Base-by-base conservation (phyloP, 2,113 vertebrate genomes). In the Lucifuga dentata region DNA sequence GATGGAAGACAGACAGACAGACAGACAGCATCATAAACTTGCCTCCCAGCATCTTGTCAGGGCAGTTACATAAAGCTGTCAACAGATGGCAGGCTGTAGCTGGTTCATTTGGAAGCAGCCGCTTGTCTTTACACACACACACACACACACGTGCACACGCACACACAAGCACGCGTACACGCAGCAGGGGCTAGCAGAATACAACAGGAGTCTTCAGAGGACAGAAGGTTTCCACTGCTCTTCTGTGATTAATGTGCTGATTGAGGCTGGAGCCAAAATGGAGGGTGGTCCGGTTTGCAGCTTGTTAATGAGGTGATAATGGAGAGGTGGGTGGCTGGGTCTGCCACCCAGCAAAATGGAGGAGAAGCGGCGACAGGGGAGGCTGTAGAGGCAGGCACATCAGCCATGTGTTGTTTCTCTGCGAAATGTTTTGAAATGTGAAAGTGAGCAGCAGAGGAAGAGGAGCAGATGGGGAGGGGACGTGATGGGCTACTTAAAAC, bases 81-180 rank as follows among this genome's bases (percentile, higher is more conserved):
- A 86, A 91, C 86, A 92, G 89, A 91, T 90, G 89, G 90, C 89
- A 88, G 81, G 79, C 80, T 88, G 79, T 73, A 85, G 85, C 85
- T 48, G 78, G 73, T 63, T 86, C 85, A 87, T 89, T 89, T 86
- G 83, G 78, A 90, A 84, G 65, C 88, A 68, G n/a, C 51, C 21
- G 36, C 78, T 68, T 57, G 64, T 53, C 44, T 52, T 56, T 15
- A 26, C 61, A 51, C 73, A 32, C 23, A 55, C 64, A 52, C 39
- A 52, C 13, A 50, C 55, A 45, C 36, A 41, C 61, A 13, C 38
- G 20, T 53, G 10, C 61, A 44, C 45, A 39, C 68, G 29, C 38
- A 55, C 60, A 52, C 20, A 50, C 48, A 63, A 32, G 48, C 17
- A 56, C 58, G 44, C 11, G 26, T 48, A 71, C 40, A 46, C 80